phyloP scores from a whole-genome alignment of 2,797 vertebrate species.

The Acanthiza pusilla region DNA sequence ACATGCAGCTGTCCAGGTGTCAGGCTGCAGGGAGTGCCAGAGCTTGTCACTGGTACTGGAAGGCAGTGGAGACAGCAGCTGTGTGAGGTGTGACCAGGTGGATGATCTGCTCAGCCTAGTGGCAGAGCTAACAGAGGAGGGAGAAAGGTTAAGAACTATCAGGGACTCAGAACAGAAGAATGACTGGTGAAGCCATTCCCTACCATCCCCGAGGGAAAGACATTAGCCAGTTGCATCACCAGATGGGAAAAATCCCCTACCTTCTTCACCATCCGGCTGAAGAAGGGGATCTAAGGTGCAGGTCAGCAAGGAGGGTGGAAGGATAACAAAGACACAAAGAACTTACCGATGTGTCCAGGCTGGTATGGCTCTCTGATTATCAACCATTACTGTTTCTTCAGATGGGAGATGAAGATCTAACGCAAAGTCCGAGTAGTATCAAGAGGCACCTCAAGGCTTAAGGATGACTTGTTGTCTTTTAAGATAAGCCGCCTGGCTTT shows the following conservation, averaged over 20 bases:
- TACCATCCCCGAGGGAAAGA: no score
- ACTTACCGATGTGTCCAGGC: neutral
- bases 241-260: no score
- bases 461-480: no score
- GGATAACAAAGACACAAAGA: fast-evolving
- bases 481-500: no score
- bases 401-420: no score
- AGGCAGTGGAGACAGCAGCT: neutral
- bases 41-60: neutral
- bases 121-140: neutral
- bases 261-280: neutral
- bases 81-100: neutral
- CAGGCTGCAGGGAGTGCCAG: neutral
- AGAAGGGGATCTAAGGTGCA: neutral
- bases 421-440: neutral
- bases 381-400: neutral
- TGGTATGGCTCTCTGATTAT: neutral
- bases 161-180: neutral
- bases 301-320: no score
- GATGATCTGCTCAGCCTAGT: neutral
- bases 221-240: neutral
- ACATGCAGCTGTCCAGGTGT: neutral
- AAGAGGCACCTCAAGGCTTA: neutral
- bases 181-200: neutral
- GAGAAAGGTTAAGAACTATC: neutral